Percentiles rank a stretch among this genome's conserved stretches.
Conservation (phyloP, 2,797 vertebrate genomes). For the Agapornis canus region DNA sequence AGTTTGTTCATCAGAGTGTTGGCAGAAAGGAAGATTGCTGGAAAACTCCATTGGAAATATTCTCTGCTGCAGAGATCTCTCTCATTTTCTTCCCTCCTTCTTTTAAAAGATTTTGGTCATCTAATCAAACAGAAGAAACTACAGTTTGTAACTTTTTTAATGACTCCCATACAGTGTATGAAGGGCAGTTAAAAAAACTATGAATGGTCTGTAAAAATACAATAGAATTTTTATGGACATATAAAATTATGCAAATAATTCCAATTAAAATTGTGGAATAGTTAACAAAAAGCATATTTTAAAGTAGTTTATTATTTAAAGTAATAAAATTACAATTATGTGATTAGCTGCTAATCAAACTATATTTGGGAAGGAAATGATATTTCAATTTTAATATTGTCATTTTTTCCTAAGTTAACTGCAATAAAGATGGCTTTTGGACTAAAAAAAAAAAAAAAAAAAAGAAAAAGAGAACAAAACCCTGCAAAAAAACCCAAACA, state of each 20-base stretch:
- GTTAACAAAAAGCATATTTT: background rate
- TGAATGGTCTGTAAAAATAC: background rate
- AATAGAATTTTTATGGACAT: background rate
- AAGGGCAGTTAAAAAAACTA: background rate
- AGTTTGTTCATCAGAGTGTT: background rate
- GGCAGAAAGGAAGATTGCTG: background rate
- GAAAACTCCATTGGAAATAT: background rate
- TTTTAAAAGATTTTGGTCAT: background rate
- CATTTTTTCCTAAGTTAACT: background rate
- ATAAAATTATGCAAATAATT: background rate
- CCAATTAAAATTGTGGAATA: background rate
- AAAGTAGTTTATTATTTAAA: background rate
- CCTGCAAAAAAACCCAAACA: background rate
- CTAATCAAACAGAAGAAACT: background rate
- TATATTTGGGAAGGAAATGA: background rate
- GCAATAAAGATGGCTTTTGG: background rate
- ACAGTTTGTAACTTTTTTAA: background rate
- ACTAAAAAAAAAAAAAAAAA: background rate
- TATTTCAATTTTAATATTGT: background rate
- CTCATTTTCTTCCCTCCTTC: background rate
- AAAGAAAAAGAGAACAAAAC: background rate
- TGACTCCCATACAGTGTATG: background rate
- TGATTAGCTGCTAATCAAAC: conserved; percentile 13
- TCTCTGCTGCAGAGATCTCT: background rate
- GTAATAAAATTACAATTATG: background rate